Evolutionary conservation across 1,140 invertebrate species (phyloP), one percentile per base, ranked within the genome.

Genomic region (Physella acuta): DNA sequence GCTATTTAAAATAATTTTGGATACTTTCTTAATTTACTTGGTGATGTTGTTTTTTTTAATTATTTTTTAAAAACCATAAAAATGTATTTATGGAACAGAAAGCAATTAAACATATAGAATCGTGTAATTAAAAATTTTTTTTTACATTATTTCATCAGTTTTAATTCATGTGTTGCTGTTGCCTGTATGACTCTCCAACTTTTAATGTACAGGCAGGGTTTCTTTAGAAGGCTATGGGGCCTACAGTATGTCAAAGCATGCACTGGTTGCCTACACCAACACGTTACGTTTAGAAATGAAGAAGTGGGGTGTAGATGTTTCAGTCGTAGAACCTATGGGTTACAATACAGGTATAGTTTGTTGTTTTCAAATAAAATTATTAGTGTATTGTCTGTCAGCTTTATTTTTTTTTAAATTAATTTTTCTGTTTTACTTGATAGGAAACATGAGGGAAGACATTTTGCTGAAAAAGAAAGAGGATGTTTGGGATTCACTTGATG

Each of bases 231-330:
- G 86, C 2, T 84, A 87, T 73, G 80, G 86, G 30, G 85, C 94
- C 67, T 93, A 94, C 81, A 91, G 91, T 73, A 89, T 91, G 62
- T 88, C 88, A 78, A 89, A 87, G 78, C 91, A 91, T 71, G 93
- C 91, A 0, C 85, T 94, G 0, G 92, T 94, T 79, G 91, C 91
- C 2, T 91, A 93, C 80, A 90, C 90, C 31, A 89, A 91, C 55
- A 94, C 92, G 77, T 85, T 95, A 31, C 87, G 93, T 61, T 86
- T 92, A 71, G 93, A 94, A 85, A 90, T 94, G 85, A 89, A 90
- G 75, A 88, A 91, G 78, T 91, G 90, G 80, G 91, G 89, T 2
- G 85, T 95, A 63, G 84, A 73, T 89, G 94, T 88, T 87, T 91
- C 75, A 85, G 89, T 94, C 24, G 91, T 95, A 56, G 92, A 94